A percentile compares a stretch with the other conserved stretches of the same genome.
Evolutionary conservation across 2,797 vertebrate species (phyloP).

Genomic region (Coccyzus lansbergi): DNA sequence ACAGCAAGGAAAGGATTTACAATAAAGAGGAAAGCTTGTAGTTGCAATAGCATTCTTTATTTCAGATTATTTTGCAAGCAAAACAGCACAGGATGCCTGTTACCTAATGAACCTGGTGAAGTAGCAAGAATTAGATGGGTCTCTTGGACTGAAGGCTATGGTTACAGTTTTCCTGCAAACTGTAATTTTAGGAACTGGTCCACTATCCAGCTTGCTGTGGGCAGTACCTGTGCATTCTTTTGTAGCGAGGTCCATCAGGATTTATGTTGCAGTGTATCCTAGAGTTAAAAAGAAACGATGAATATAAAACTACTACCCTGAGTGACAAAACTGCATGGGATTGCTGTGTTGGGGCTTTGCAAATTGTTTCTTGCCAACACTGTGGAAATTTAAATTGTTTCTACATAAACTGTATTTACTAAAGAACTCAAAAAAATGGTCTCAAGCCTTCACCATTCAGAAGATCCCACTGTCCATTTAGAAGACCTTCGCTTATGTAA

Average conservation of each 20-base stretch:
- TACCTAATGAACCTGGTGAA: background rate
- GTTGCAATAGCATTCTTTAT: slow-evolving; percentile 19
- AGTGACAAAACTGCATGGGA: background rate
- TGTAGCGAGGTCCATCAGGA: background rate
- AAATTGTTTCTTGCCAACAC: background rate
- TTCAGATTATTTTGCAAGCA: slow-evolving; percentile 4
- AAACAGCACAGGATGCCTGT: background rate
- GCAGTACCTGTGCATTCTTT: fast-evolving
- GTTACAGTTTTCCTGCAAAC: background rate
- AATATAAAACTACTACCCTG: background rate
- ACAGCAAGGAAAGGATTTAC: background rate
- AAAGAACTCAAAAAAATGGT: background rate
- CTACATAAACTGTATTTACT: background rate
- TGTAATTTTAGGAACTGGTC: background rate
- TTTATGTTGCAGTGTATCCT: slow-evolving; percentile 35
- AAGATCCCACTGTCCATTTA: background rate
- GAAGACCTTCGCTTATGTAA: background rate
- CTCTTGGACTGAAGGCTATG: background rate
- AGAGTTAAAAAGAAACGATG: background rate
- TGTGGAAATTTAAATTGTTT: background rate
- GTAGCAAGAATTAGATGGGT: background rate
- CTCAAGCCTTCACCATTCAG: background rate
- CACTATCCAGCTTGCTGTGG: background rate
- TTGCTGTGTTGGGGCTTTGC: background rate
- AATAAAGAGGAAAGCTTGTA: background rate